Evolutionary conservation across 2,888 invertebrate genomes (phyloP).

Genomic region (Thymelicus lineola): DNA sequence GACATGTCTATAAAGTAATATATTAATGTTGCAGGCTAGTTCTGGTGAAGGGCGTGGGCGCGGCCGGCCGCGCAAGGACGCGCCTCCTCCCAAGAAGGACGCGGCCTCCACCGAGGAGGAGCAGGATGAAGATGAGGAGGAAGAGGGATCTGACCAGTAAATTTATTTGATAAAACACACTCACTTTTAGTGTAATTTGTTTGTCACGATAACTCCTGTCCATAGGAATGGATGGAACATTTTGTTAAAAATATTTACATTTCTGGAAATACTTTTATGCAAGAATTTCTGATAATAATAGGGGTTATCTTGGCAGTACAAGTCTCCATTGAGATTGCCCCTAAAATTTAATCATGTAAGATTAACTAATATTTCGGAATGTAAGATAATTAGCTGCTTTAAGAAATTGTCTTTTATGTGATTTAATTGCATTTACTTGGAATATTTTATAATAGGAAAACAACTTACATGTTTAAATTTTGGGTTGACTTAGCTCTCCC

Average conservation of each 20-base stretch:
- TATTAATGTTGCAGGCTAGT: conserved; percentile 55
- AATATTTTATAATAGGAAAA: conserved; percentile 52
- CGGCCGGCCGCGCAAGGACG: conserved; percentile 80
- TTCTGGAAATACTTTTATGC: conserved; percentile 52
- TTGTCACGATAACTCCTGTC: conserved; percentile 72
- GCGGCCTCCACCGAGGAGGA: conserved; percentile 80
- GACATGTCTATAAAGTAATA: too few relatives aligned
- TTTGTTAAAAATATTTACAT: conserved; percentile 53
- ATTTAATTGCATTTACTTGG: conserved; percentile 69
- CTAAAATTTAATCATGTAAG: conserved; percentile 75
- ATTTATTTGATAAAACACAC: conserved; percentile 64
- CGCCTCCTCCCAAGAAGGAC: conserved; percentile 79
- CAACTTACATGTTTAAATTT: conserved; percentile 72
- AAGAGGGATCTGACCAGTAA: conserved; percentile 83
- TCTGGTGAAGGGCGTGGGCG: conserved; percentile 76
- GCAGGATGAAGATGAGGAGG: conserved; percentile 80
- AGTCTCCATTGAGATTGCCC: conserved; percentile 71
- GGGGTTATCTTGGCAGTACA: conserved; percentile 76
- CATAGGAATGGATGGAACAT: conserved; percentile 56
- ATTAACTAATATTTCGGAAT: conserved; percentile 51
- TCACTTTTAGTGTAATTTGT: conserved; percentile 79
- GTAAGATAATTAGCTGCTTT: conserved; percentile 56
- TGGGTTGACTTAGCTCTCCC: conserved; percentile 75
- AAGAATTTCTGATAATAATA: conserved; percentile 48
- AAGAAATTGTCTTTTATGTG: conserved; percentile 53